phyloP scores from a whole-genome alignment of 2,888 invertebrate genomes.

The Tenthredo scrophulariae region DNA sequence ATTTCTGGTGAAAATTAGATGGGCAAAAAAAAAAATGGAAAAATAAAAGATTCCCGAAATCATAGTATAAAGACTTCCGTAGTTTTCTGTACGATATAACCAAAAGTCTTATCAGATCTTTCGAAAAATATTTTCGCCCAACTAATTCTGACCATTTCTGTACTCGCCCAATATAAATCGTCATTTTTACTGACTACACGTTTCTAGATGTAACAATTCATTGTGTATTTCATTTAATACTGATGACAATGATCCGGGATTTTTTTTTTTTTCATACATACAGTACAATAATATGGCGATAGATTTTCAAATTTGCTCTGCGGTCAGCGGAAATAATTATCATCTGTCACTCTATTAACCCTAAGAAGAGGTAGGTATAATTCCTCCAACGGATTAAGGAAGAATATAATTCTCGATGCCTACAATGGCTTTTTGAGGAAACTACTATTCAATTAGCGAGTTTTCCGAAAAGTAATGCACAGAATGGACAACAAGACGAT shows the following conservation, averaged over 20 bases:
- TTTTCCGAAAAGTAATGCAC: not conserved
- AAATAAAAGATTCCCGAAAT: not conserved
- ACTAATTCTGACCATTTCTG: not conserved
- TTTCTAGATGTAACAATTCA: not conserved
- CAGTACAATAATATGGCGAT: constrained; percentile 9
- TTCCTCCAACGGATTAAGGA: not conserved
- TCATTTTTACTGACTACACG: not conserved
- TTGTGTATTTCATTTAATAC: constrained; percentile 5
- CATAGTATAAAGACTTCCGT: not conserved
- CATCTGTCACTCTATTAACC: not conserved
- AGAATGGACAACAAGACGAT: not conserved
- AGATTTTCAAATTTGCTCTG: constrained; percentile 14
- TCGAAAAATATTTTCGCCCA: not conserved
- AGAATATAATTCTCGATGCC: not conserved
- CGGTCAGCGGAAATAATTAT: constrained; percentile 8
- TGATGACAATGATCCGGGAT: constrained; percentile 6
- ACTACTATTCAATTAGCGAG: not conserved
- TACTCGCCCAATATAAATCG: constrained; percentile 7
- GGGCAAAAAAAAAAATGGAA: not conserved
- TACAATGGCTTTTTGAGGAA: not conserved
- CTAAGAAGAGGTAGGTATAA: not conserved
- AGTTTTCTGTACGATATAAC: not conserved
- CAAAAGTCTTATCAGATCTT: not conserved
- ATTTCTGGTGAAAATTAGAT: constrained; percentile 9
- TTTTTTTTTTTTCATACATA: not conserved